Base-by-base conservation (phyloP, 2,888 invertebrate species). In the Drosophila hamatofila region DNA sequence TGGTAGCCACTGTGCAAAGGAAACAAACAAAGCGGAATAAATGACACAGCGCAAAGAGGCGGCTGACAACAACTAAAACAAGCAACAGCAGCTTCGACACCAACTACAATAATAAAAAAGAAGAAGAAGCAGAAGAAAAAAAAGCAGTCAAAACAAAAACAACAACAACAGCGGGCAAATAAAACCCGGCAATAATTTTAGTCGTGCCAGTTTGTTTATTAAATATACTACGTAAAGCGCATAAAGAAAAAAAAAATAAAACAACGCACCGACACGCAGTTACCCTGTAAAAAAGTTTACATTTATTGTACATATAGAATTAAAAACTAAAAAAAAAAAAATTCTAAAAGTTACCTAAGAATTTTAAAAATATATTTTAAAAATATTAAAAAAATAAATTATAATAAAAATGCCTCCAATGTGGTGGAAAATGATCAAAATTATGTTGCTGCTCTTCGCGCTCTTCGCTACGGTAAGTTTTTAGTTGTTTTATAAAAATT, bases 171-270 rank as follows among this genome's bases (percentile, higher is more conserved):
- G 27, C 72, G n/a, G 67, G 70, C 70, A 65, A 75, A 71, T 76
- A 81, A 74, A 78, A 60, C 66, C 80, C 75, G 80, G 81, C 75
- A 75, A 81, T 86, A 72, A 81, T 74, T 84, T 82, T 75, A 85
- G 81, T 82, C 83, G 81, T 82, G 80, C 74, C 81, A 80, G 83
- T 84, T 83, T 84, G 80, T 83, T 85, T 84, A 81, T 80, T 78
- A 80, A 78, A 75, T 70, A 81, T 72, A 79, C 77, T 72, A 80
- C 61, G 44, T 66, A 75, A 74, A 72, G 33, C 68, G 54, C 68
- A 71, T 67, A 72, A 64, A 51, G 62, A 39, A 25, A 59, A 62
- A 12, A 14, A 51, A 48, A 23, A 44, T 14, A 73, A 18, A 75
- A 11, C 25, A 14, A 30, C 27, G 55, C 46, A 42, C 41, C 41